phyloP scores from a whole-genome alignment of 2,113 vertebrate genomes.

The Entomyzon cyanotis region DNA sequence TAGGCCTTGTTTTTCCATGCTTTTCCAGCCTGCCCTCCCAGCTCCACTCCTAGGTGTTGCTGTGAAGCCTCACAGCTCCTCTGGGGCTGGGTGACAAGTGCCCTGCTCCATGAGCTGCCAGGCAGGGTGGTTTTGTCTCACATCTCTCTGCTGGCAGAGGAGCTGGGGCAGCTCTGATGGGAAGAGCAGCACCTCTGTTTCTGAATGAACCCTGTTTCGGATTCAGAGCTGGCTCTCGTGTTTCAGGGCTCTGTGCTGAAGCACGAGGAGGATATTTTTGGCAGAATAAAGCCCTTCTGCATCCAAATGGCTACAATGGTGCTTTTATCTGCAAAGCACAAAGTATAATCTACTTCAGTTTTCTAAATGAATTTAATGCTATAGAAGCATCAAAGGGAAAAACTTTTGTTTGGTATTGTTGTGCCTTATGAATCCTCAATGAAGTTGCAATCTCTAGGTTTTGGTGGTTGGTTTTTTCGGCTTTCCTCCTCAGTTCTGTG shows the following conservation, averaged over 20 bases:
- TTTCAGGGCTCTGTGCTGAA: background rate
- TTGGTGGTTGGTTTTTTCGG: background rate
- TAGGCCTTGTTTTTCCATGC: background rate
- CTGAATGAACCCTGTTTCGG: background rate
- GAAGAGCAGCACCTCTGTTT: background rate
- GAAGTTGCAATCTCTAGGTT: background rate
- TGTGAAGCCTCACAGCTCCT: background rate
- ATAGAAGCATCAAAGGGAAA: background rate
- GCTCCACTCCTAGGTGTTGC: rapidly evolving
- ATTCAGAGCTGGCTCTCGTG: background rate
- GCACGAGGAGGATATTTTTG: background rate
- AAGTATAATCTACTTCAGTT: background rate
- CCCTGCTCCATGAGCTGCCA: rapidly evolving
- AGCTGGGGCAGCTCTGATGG: background rate
- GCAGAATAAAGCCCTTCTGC: background rate
- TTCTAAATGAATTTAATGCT: constrained; percentile 9
- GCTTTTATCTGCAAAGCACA: constrained; percentile 2
- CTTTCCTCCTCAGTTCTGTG: background rate
- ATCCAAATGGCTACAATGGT: background rate
- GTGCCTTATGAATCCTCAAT: constrained; percentile 12
- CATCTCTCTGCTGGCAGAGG: background rate
- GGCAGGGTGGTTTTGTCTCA: background rate
- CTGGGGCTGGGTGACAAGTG: background rate
- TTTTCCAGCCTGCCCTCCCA: background rate
- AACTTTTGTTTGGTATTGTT: background rate